Evolutionary conservation across 2,888 invertebrate genomes (phyloP), one percentile per base, ranked within the genome.

Genomic region (Cistogaster globosa): DNA sequence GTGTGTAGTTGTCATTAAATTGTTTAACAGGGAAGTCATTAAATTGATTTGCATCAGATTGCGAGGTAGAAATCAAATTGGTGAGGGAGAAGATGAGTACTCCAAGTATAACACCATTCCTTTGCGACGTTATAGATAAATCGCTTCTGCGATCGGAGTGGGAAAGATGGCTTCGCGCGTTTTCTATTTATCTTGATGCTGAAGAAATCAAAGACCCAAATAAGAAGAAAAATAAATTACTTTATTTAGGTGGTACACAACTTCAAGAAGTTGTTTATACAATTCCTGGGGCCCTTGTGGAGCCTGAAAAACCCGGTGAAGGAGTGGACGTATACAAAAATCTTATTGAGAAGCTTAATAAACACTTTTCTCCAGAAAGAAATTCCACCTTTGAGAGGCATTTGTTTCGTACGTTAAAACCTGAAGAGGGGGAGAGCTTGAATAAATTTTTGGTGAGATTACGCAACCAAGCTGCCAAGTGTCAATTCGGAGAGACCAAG

Each of bases 401-500:
- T 26, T 26, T 26, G 26, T 26, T 26, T 26, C 26, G 26, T 6
- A 67, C 88, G 12, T 75, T 89, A 0, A 86, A 89, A 87, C 82
- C 89, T 65, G 89, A 90, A 89, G 63, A 79, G 42, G 87, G 77
- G 1, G 90, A 91, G 60, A 88, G 88, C 32, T 88, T 90, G 53
- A 89, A 88, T 42, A 90, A 89, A 69, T 91, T 90, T 79, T 32
- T 90, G 7, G 48, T 89, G 5, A 83, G 88, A 58, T 57, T 90
- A 5, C 42, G 84, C 9, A 83, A 71, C 51, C 86, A 86, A 55
- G 78, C 86, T 8, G 75, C 58, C 7, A 84, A 84, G 72, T 85
- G 81, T 68, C 77, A 74, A n/a, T 85, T 87, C 51, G 78, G 83
- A 0, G 62, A 86, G 18, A 78, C 82, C 1, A 72, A 26, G 26